These are phyloP conservation scores for Ciconia maguari DNA, from an alignment of 2,113 vertebrate species.

Conservation along the genomic window DNA sequence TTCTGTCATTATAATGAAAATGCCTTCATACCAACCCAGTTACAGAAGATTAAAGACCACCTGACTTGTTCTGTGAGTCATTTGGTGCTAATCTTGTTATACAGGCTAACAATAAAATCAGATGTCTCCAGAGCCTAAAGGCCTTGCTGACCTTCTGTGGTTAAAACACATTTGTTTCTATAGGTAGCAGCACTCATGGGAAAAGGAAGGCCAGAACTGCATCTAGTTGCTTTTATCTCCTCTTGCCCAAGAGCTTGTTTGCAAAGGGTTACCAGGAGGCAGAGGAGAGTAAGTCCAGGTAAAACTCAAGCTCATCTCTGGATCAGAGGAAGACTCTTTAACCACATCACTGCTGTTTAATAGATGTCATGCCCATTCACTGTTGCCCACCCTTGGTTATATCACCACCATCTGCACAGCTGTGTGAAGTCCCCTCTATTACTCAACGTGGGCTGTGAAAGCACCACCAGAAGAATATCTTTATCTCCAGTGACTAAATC, in stretches of 20 bases:
- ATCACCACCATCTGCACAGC: background rate
- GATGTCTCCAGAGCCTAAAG: background rate
- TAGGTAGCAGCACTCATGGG: background rate
- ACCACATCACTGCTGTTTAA: background rate
- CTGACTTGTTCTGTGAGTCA: constrained; percentile 1
- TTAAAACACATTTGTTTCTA: background rate
- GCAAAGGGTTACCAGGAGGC: background rate
- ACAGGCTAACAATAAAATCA: constrained; percentile 25
- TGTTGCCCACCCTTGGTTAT: background rate
- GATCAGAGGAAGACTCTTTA: background rate
- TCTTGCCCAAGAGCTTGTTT: background rate
- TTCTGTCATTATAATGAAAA: background rate
- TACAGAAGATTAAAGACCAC: constrained; percentile 42
- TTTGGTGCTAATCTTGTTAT: constrained; percentile 27
- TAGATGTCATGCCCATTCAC: background rate
- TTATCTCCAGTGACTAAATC: background rate
- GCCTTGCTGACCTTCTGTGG: constrained; percentile 5
- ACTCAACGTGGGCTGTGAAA: background rate
- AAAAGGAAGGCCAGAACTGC: background rate
- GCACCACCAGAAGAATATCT: background rate
- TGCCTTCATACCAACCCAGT: background rate
- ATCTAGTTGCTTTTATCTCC: background rate
- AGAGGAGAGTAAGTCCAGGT: background rate
- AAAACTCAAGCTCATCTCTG: background rate
- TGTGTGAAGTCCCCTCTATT: background rate